Conservation (phyloP, 2,888 invertebrate genomes). For the Drosophila stalkeri region DNA sequence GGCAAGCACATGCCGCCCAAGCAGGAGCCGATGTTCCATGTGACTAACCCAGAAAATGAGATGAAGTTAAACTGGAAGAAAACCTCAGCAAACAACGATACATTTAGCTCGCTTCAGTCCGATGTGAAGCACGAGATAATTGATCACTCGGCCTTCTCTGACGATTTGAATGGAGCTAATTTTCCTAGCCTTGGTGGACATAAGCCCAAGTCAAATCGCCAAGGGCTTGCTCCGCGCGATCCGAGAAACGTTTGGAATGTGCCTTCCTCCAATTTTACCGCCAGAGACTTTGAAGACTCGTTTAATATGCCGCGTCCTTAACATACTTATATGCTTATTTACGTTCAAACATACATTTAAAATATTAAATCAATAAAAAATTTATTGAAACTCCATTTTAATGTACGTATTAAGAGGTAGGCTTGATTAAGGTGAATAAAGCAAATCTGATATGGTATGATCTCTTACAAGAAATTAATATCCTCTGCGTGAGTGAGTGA, state of each 20-base stretch:
- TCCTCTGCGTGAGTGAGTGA: not conserved
- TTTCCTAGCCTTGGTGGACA: constrained; percentile 48
- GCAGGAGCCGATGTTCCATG: constrained; percentile 38
- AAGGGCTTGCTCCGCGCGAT: not conserved
- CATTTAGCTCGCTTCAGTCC: not conserved
- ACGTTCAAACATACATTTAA: too few relatives aligned
- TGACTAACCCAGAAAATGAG: not conserved
- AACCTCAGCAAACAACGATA: not conserved
- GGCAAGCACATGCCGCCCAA: constrained; percentile 85
- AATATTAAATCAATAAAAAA: too few relatives aligned
- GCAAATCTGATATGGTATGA: not conserved
- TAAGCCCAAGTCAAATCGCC: not conserved
- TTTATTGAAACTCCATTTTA: too few relatives aligned
- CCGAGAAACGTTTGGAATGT: constrained; percentile 27
- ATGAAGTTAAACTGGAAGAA: not conserved
- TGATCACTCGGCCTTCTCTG: constrained; percentile 38
- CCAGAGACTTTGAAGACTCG: constrained; percentile 4
- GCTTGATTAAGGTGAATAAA: not conserved
- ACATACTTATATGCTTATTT: not conserved
- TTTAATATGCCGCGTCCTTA: constrained; percentile 33
- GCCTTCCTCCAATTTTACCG: not conserved
- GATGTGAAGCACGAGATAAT: constrained; percentile 19
- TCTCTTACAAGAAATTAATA: too few relatives aligned
- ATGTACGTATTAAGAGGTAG: too few relatives aligned
- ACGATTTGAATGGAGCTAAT: not conserved